phyloP scores from a whole-genome alignment of 2,113 vertebrate species.

The Hypomesus transpacificus region DNA sequence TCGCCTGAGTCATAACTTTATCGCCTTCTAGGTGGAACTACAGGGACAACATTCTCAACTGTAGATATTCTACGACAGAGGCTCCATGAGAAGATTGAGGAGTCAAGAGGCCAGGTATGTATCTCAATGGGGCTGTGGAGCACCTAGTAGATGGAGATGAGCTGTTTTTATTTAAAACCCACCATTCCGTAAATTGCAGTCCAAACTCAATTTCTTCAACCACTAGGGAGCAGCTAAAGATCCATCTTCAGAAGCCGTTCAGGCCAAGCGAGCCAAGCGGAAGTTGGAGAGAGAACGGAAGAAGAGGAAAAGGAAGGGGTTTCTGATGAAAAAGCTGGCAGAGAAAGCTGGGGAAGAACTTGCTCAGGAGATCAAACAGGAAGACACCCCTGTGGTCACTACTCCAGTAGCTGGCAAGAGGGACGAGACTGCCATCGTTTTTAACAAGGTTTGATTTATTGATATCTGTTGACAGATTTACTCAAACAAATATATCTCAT shows the following conservation, averaged over 20 bases:
- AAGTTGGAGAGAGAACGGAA: slow-evolving; percentile 88
- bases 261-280: slow-evolving; percentile 78
- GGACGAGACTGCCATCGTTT: slow-evolving; percentile 68
- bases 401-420: slow-evolving; percentile 39
- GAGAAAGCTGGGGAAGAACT: slow-evolving; percentile 48
- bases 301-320: slow-evolving; percentile 86
- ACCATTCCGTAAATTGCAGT: background rate
- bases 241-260: slow-evolving; percentile 69
- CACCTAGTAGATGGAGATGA: no score
- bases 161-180: no score
- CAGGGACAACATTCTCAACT: slow-evolving; percentile 65
- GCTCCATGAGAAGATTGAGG: slow-evolving; percentile 87
- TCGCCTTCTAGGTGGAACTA: slow-evolving; percentile 52
- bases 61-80: slow-evolving; percentile 83
- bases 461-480: no score
- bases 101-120: slow-evolving; percentile 81
- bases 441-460: slow-evolving; percentile 66
- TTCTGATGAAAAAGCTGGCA: slow-evolving; percentile 76
- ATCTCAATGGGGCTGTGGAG: background rate
- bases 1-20: background rate
- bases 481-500: no score
- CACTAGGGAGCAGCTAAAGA: slow-evolving; percentile 70
- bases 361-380: slow-evolving; percentile 30
- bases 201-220: background rate
- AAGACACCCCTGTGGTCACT: background rate